Base-by-base conservation (phyloP, 2,797 vertebrate species). In the Helicolenus hilgendorfi region DNA sequence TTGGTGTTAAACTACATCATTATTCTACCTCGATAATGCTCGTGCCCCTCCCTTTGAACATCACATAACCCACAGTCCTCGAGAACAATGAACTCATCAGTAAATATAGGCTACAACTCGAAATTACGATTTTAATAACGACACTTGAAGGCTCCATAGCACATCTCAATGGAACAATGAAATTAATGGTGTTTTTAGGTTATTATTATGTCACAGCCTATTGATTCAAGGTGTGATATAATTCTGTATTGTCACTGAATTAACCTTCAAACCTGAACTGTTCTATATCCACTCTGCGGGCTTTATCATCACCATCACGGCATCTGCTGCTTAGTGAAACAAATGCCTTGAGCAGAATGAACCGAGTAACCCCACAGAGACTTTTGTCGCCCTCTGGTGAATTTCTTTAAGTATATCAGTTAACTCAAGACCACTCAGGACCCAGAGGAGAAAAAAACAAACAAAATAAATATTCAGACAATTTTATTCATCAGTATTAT, bases 321-420 rank as follows among this genome's bases (percentile, higher is more conserved):
- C 80, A 85, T 79, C n/a, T 73, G 79, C n/a, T 73, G 81, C 3
- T 80, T 20, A 24, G 8, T 38, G 68, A 76, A 79, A 84, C 45
- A 83, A 77, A 86, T 26, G 81, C 86, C 89, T 64, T 70, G 77
- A 88, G 90, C 82, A 77, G 9, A 72, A 87, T 87, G 86, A 95
- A 96, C 93, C 2, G 82, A 87, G 11, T 92, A 77, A 95, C 83
- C 94, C 59, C 69, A 1, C 1, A 4, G 9, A 79, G 14, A 83
- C 31, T 27, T 77, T 33, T 95, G 94, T 88, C 94, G 92, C 96
- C 96, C 84, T 74, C 96, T 95, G 45, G 77, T 87, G 94, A 11
- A 83, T 24, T 33, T 68, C 9, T 38, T 22, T 0, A 41, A 67
- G 58, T 13, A 89, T 2, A 4, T 0, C 76, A 56, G 26, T 18